Evolutionary conservation across 2,113 vertebrate species (phyloP).

Genomic region (Synchiropus splendidus): DNA sequence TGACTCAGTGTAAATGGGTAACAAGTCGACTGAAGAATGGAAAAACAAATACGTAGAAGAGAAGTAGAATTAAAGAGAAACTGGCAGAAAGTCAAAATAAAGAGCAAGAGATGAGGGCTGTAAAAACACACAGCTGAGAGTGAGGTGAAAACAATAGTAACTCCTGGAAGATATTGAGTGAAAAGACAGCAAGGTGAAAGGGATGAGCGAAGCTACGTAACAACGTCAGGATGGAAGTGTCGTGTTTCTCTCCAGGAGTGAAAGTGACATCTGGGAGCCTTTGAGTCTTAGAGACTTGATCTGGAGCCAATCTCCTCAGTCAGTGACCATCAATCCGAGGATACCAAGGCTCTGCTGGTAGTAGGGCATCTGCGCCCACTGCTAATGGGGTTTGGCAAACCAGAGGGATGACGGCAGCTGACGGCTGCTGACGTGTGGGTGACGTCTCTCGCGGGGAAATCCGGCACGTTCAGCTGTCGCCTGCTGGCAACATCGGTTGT

Average conservation of each 20-base stretch:
- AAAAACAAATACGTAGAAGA: too few species aligned
- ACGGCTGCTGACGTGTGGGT: constrained; percentile 11
- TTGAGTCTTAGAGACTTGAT: constrained; percentile 20
- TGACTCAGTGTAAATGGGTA: too few species aligned
- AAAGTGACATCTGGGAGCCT: constrained; percentile 53
- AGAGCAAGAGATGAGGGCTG: too few species aligned
- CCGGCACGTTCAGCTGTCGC: constrained; percentile 40
- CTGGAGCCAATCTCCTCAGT: constrained; percentile 33
- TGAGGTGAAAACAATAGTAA: constrained; percentile 2
- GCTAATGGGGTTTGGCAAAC: constrained; percentile 34
- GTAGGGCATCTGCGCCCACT: constrained; percentile 15
- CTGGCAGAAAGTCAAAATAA: too few species aligned
- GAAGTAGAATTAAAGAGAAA: too few species aligned
- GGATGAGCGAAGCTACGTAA: not conserved
- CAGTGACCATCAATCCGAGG: constrained; percentile 29
- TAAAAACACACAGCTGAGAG: too few species aligned
- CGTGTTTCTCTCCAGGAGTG: constrained; percentile 19
- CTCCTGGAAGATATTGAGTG: too few species aligned
- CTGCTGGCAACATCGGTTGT: constrained; percentile 23
- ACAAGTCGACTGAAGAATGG: too few species aligned
- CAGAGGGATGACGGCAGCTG: constrained; percentile 6
- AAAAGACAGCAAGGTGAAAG: too few species aligned
- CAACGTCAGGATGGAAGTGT: not conserved
- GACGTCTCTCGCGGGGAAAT: constrained; percentile 43
- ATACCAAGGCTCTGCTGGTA: constrained; percentile 38